Base-by-base conservation (phyloP, 1,140 invertebrate species). In the Drosophila funebris region DNA sequence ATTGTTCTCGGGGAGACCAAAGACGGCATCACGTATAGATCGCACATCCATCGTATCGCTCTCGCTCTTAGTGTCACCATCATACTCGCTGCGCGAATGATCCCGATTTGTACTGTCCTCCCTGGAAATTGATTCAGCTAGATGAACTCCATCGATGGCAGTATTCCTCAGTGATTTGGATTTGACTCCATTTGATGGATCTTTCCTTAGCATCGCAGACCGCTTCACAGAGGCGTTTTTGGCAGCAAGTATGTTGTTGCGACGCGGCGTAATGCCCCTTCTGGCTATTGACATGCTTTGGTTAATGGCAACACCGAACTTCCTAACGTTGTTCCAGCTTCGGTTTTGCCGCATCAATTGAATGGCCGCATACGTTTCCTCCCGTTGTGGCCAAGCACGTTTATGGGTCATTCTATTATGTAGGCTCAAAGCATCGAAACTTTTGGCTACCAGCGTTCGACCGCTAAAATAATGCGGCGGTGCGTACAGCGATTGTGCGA, bases 11-110 rank as follows among this genome's bases (percentile, higher is more conserved):
- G n/a, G 29, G 0, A 3, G 2, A 0, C 78, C 74, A 9, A 71
- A 75, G 14, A 87, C n/a, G 0, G 33, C 29, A 9, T 87, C 62
- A 0, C 54, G 63, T 0, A 87, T 27, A 0, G 53, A 9, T 0
- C 56, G 50, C 7, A 69, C 3, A 1, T 63, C 41, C 20, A 20
- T 8, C 1, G 14, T n/a, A 29, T 82, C 52, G 0, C 0, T 3
- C 7, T 78, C 76, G 4, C 7, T 4, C 0, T 13, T 14, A n/a
- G n/a, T n/a, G n/a, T 31, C 24, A 0, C 13, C 53, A 8, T 24
- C 20, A 7, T 29, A 9, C 5, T 78, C 22, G 5, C 7, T 7
- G 8, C 20, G 13, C 13, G 13, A 24, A 4, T 31, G 24, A 11
- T 7, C n/a, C 1, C 16, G 16, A 3, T 18, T 27, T 8, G 13